Base-by-base conservation (phyloP, 2,888 invertebrate species). In the Apoda limacodes region DNA sequence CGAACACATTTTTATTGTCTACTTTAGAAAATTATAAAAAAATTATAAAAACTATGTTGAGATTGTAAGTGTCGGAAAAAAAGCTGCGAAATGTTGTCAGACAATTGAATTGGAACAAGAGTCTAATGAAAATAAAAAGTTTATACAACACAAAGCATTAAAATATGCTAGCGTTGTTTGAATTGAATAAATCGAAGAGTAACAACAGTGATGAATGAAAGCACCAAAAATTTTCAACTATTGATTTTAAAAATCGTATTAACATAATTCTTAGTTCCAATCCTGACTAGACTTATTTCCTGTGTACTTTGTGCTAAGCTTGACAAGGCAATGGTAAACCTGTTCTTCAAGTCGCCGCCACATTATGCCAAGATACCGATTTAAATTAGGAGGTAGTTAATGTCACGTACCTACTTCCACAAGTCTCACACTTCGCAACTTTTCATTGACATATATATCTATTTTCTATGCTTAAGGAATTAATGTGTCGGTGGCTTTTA, bases 401-500 rank as follows among this genome's bases (percentile, higher is more conserved):
- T 54, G 67, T 69, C 65, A 67, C 70, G 63, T 52, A 41, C 44
- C 43, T 43, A 36, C 38, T 47, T 45, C 40, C 53, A 35, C 36
- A 37, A 55, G 45, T 52, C 56, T 42, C 54, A 50, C 50, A 55
- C 55, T 76, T 75, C 78, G 78, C 78, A 78, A 76, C 80, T 76
- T 75, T 75, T 69, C 63, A 55, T 60, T 56, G 74, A 72, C 74
- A 62, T 54, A 54, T 47, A 45, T 66, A 64, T 74, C 67, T 80
- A 78, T 74, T 76, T 75, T 75, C 78, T 78, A 80, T 65, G 60
- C 80, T 80, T 80, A 81, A 75, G 74, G 68, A 76, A 75, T 76
- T 74, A 78, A 72, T 74, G 76, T 81, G 81, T 82, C 82, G 82
- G 82, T 82, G 82, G 78, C 78, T 74, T 80, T 75, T 74, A 65